phyloP scores from a whole-genome alignment of 1,140 invertebrate genomes.

The Brachionus paranguensis region DNA sequence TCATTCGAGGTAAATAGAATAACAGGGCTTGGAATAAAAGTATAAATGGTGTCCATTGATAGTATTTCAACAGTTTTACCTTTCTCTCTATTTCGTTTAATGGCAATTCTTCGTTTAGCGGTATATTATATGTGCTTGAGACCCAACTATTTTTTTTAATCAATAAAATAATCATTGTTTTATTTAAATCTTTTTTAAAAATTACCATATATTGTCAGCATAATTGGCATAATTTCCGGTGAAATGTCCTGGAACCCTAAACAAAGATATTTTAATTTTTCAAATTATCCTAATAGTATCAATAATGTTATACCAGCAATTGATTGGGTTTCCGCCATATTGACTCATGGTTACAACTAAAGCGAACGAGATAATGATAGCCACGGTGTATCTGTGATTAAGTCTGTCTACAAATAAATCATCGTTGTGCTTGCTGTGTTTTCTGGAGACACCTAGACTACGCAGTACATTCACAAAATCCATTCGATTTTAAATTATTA shows the following conservation, averaged over 20 bases:
- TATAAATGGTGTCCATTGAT: slow-evolving; percentile 61
- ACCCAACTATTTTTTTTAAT: slow-evolving; percentile 45
- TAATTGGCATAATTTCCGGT: slow-evolving; percentile 56
- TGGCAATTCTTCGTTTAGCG: slow-evolving; percentile 22
- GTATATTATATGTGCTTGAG: slow-evolving; percentile 43
- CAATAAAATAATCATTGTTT: background rate
- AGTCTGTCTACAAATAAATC: slow-evolving; percentile 60
- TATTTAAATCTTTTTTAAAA: background rate
- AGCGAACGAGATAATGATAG: slow-evolving; percentile 48
- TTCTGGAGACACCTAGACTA: slow-evolving; percentile 5
- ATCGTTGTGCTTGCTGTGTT: slow-evolving; percentile 47
- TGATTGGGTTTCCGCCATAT: slow-evolving; percentile 53
- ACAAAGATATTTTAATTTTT: background rate
- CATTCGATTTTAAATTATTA: background rate
- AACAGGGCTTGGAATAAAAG: slow-evolving; percentile 58
- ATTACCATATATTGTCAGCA: slow-evolving; percentile 51
- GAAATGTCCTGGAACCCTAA: slow-evolving; percentile 53
- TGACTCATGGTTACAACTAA: background rate
- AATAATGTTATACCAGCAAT: slow-evolving; percentile 48
- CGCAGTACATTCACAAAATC: slow-evolving; percentile 16
- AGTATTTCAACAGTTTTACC: slow-evolving; percentile 54
- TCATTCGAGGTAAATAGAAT: slow-evolving; percentile 60
- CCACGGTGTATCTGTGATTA: slow-evolving; percentile 59
- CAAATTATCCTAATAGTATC: background rate
- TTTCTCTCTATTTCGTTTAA: slow-evolving; percentile 3